Evolutionary conservation across 2,888 invertebrate genomes (phyloP), one percentile per base, ranked within the genome.

Genomic region (Clepsis dumicolana): DNA sequence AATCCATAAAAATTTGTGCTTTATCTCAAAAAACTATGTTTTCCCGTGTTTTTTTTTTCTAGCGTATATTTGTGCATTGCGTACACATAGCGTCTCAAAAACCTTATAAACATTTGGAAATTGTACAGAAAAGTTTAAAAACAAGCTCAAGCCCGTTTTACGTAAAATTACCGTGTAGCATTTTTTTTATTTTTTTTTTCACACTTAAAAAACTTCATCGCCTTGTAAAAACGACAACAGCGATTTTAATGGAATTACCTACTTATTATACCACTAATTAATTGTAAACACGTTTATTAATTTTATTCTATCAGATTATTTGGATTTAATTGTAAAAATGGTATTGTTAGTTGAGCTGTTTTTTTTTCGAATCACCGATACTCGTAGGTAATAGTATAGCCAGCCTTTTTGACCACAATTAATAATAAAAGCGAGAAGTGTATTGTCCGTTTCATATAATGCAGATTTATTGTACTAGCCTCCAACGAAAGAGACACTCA

Each of bases 321-420:
- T 32, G 29, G 32, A 54, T 32, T 32, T 32, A 18, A 21, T 52
- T 52, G n/a, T 24, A 32, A 54, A 32, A 29, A 54, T 32, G 54
- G 54, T 54, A 54, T 18, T 32, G 4, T 32, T 54, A 54, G 18
- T 54, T 54, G 54, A 54, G 54, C 54, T 29, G 18, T 12, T 32
- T 18, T 54, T 54, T 54, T 54, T 18, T 21, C 21, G 1, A 48
- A 48, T 48, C 48, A 48, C 48, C 21, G 21, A 12, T 21, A 10
- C 8, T 3, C 8, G 48, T n/a, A 21, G 2, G 48, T 7, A 18
- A 18, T 7, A 5, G 8, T 10, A n/a, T 38, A 38, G 21, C 48
- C 48, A 21, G 48, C 48, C 21, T 18, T 48, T 44, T n/a, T 48
- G 4, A 21, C 21, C 10, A 21, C 21, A 48, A 48, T 21, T 48